Conservation (phyloP, 1,140 invertebrate genomes). For the Aplysia californica region DNA sequence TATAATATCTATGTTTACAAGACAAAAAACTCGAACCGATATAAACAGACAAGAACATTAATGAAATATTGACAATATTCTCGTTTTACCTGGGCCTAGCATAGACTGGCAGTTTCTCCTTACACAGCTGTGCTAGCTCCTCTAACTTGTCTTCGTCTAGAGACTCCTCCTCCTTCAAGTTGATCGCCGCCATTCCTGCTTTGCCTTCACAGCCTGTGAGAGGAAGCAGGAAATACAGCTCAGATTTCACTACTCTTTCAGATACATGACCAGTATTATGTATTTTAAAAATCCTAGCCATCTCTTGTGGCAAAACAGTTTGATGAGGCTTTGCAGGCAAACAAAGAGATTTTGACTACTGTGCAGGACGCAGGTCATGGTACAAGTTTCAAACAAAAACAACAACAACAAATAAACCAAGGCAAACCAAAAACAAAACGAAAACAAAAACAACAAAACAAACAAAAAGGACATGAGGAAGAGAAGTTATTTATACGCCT, state of each 20-base stretch:
- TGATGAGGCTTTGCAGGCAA: background rate
- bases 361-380: too few relatives aligned
- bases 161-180: conserved; percentile 23
- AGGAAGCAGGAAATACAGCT: background rate
- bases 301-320: background rate
- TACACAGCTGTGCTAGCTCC: conserved; percentile 46
- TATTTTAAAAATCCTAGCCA: background rate
- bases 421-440: too few relatives aligned
- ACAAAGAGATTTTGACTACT: background rate
- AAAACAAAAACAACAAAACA: too few relatives aligned
- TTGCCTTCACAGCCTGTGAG: conserved; percentile 48
- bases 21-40: background rate
- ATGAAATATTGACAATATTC: background rate
- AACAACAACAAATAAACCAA: too few relatives aligned
- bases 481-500: too few relatives aligned
- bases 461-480: too few relatives aligned
- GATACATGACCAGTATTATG: background rate
- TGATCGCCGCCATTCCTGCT: conserved; percentile 50
- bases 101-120: conserved; percentile 79
- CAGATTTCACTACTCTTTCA: too few relatives aligned
- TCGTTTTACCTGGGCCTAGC: conserved; percentile 75
- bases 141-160: conserved; percentile 38
- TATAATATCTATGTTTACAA: background rate
- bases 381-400: too few relatives aligned
- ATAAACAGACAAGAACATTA: background rate